Evolutionary conservation across 2,888 invertebrate genomes (phyloP).

Genomic region (Lissonota sp.): DNA sequence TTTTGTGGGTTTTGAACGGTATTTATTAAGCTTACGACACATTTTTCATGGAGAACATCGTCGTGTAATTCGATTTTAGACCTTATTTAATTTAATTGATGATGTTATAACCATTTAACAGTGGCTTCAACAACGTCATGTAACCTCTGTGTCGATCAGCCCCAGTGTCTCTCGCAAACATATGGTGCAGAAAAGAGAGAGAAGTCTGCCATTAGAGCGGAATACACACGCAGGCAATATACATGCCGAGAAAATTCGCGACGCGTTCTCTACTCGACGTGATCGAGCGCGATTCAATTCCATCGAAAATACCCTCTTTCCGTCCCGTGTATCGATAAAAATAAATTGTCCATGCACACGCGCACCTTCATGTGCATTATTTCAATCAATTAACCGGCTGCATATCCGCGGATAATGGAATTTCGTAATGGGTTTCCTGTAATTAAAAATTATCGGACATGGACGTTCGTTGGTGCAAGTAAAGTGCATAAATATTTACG

Average conservation of each 20-base stretch:
- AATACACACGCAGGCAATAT: too few species aligned
- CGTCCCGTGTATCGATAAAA: slow-evolving; percentile 23
- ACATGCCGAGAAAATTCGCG: neutral
- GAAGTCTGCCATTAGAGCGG: too few species aligned
- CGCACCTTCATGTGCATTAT: slow-evolving; percentile 12
- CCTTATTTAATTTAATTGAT: too few species aligned
- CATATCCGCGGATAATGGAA: slow-evolving; percentile 27
- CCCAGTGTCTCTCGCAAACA: too few species aligned
- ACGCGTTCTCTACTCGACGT: neutral
- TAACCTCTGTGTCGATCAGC: too few species aligned
- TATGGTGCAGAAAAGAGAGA: neutral
- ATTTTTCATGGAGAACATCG: too few species aligned
- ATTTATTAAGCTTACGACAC: too few species aligned
- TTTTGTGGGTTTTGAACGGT: too few species aligned
- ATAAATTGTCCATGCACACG: slow-evolving; percentile 33
- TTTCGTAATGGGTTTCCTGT: slow-evolving; percentile 36
- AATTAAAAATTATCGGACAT: slow-evolving; percentile 32
- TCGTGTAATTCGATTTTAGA: too few species aligned
- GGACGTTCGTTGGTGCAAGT: slow-evolving; percentile 13
- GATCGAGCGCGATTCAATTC: slow-evolving; percentile 17
- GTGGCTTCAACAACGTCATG: too few species aligned
- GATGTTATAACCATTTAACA: too few species aligned
- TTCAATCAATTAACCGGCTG: slow-evolving; percentile 38
- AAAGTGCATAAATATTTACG: slow-evolving; percentile 14
- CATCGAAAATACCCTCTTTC: neutral